Evolutionary conservation across 1,140 invertebrate genomes (phyloP).

Genomic region (Spodoptera frugiperda): DNA sequence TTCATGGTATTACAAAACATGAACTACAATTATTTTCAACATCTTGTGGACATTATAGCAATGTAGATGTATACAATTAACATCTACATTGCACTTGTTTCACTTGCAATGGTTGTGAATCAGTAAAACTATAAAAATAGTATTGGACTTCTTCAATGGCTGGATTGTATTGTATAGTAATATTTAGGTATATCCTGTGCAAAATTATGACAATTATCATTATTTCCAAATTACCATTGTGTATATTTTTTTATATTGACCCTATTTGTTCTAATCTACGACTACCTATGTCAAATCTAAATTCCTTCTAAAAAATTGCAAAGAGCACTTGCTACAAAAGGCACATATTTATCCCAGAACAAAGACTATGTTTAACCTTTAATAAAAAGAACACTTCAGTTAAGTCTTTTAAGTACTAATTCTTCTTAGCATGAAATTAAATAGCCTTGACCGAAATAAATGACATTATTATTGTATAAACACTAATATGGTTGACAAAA

Average conservation of each 20-base stretch:
- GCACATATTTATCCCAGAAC: constrained; percentile 46
- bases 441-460: constrained; percentile 38
- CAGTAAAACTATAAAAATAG: constrained; percentile 29
- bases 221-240: background rate
- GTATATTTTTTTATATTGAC: constrained; percentile 10
- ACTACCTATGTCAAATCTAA: constrained; percentile 16
- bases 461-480: constrained; percentile 29
- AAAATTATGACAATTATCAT: background rate
- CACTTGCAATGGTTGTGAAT: background rate
- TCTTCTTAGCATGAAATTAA: constrained; percentile 26
- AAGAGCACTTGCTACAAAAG: constrained; percentile 45
- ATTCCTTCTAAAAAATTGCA: constrained; percentile 19
- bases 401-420: constrained; percentile 40
- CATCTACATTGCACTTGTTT: background rate
- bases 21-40: background rate
- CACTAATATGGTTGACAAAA: constrained; percentile 12
- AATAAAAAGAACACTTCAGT: constrained; percentile 22
- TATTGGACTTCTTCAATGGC: background rate
- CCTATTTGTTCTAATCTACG: constrained; percentile 15
- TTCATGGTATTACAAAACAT: constrained; percentile 8
- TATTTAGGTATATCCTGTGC: background rate
- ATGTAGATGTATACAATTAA: constrained; percentile 7
- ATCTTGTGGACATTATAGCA: no score
- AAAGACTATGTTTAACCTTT: constrained; percentile 27
- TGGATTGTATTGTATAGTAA: background rate